Percentiles rank a stretch among this genome's conserved stretches.
phyloP scores from a whole-genome alignment of 2,113 vertebrate species.

The Climacteris rufus region DNA sequence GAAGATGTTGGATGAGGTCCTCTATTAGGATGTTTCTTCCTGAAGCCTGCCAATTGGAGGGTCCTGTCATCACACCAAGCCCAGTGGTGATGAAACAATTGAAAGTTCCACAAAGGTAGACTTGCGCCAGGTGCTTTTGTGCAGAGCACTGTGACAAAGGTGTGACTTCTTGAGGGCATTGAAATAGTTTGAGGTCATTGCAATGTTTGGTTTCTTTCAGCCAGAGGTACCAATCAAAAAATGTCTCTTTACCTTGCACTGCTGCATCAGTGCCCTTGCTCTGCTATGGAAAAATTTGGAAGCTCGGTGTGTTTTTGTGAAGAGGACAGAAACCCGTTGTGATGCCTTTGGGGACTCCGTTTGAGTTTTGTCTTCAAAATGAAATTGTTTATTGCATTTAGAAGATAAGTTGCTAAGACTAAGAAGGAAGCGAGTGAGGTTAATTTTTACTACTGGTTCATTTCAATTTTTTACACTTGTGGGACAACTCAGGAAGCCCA shows the following conservation, averaged over 20 bases:
- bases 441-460: background rate
- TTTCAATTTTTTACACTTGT: background rate
- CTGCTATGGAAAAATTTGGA: background rate
- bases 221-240: background rate
- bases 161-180: background rate
- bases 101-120: background rate
- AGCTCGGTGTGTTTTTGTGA: background rate
- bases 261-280: background rate
- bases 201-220: background rate
- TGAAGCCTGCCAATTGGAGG: background rate
- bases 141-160: background rate
- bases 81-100: background rate
- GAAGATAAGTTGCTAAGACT: background rate
- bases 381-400: background rate
- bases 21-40: background rate
- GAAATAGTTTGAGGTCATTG: background rate
- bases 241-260: accelerated
- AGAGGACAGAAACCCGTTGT: background rate
- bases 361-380: background rate
- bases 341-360: background rate
- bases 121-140: background rate
- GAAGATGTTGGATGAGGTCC: background rate
- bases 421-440: background rate
- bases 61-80: background rate
- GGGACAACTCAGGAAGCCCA: background rate